These are phyloP conservation scores for Apteryx mantelli DNA, from an alignment of 2,113 vertebrate genomes.

Conservation along the genomic window DNA sequence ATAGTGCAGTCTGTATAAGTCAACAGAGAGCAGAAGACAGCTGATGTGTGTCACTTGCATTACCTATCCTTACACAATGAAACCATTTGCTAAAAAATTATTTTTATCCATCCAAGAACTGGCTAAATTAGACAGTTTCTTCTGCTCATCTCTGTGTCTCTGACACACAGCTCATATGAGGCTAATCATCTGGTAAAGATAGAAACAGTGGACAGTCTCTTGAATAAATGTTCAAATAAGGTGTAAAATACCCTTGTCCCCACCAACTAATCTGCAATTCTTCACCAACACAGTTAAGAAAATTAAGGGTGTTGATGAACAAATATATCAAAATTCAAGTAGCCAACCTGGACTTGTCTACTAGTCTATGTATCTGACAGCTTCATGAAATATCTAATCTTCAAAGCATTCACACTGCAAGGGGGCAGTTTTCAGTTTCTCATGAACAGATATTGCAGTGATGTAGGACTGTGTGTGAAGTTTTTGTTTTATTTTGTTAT, in stretches of 20 bases:
- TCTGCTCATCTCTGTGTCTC: slow-evolving; percentile 32
- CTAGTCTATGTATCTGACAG: neutral
- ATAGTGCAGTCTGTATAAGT: neutral
- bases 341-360: neutral
- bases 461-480: neutral
- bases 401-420: neutral
- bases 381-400: neutral
- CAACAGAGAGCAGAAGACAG: neutral
- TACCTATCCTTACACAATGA: neutral
- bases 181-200: neutral
- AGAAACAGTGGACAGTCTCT: slow-evolving; percentile 36
- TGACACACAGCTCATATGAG: slow-evolving; percentile 6
- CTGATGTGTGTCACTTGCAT: neutral
- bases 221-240: slow-evolving; percentile 32
- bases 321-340: slow-evolving; percentile 10
- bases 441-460: neutral
- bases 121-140: slow-evolving; percentile 29
- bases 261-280: neutral
- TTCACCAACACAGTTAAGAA: neutral
- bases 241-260: neutral
- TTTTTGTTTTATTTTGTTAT: neutral
- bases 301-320: slow-evolving; percentile 23
- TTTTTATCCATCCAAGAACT: neutral
- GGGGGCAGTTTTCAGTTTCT: neutral
- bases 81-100: neutral